Evolutionary conservation across 2,888 invertebrate species (phyloP), one percentile per base, ranked within the genome.

Genomic region (Salticus scenicus): DNA sequence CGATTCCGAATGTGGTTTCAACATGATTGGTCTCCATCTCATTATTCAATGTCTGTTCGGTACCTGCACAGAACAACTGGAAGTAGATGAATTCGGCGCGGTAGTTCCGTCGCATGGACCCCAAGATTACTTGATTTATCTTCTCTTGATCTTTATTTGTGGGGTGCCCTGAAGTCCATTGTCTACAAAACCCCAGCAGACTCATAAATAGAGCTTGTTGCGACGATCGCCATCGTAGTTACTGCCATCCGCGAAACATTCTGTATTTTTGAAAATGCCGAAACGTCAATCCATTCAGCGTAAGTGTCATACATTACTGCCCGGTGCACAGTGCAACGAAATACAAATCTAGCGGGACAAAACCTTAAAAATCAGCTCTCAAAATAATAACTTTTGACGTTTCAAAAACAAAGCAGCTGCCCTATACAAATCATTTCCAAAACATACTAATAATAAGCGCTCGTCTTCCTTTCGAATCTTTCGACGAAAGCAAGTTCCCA

Each of bases 11-110:
- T 66, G 2, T 24, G 66, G 66, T 66, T 27, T 66, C 66, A 66
- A 66, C 4, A 66, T 28, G 10, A 66, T 27, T 24, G 66, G 66
- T 24, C 66, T 66, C 66, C 64, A 64, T 64, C 64, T 64, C 64
- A 27, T 64, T 66, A 66, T 24, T 24, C 0, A 66, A 66, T 27
- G 20, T 66, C 28, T 8, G 28, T 66, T 27, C 24, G 66, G 20
- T n/a, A 51, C n/a, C 51, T 51, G 5, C 14, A 51, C 24, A 51
- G 5, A 20, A 51, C 51, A 51, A 17, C n/a, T 20, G 5, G 51
- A 51, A 1, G 10, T 51, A 51, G 5, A 51, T 14, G 51, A n/a
- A 51, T 51, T 51, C 7, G 51, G 51, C 0, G 7, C 0, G 10
- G 51, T 17, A n/a, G 5, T 51, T 20, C 51, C 51, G n/a, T 51